Evolutionary conservation across 2,888 invertebrate species (phyloP), one percentile per base, ranked within the genome.

Genomic region (Aspidiotus destructor): DNA sequence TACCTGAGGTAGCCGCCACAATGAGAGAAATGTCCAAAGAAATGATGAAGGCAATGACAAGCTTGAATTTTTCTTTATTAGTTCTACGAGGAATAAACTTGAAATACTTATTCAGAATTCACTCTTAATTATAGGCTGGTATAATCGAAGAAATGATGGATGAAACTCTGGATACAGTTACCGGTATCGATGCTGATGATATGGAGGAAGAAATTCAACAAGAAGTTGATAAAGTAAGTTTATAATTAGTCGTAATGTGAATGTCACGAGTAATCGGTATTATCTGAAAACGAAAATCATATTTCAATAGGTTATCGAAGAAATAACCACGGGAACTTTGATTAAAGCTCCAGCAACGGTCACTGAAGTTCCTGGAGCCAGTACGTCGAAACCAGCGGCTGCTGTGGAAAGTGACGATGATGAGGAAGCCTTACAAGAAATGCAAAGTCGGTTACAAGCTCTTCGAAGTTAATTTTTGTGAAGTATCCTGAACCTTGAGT

Each of bases 101-200:
- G 10, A 7, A 42, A 13, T 64, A 54, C 54, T 8, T n/a, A 54
- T 64, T 8, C 13, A 28, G 40, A 48, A 48, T n/a, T 48, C 10
- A 48, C 7, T 17, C 60, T 69, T 53, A 15, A 9, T 69, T 71
- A n/a, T 71, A 81, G 78, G 95, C 96, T 0, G 98, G 98, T 16
- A 97, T 99, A 70, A 93, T 99, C 67, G 98, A 99, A 77, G 99
- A 99, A 80, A 96, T 99, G 97, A 80, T 99, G 55, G 97, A 98
- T 73, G 99, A 99, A 76, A 94, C 96, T 42, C 88, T 99, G 86
- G 94, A 96, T 71, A 82, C 85, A 7, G 74, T 82, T 68, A 85
- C 96, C 72, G 94, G 95, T 74, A 52, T 58, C 42, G 93, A 93
- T 77, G 86, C 90, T 8, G 95, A 96, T 74, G 95, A 96, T 76